Base-by-base conservation (phyloP, 2,113 vertebrate genomes). In the Arothron firmamentum region DNA sequence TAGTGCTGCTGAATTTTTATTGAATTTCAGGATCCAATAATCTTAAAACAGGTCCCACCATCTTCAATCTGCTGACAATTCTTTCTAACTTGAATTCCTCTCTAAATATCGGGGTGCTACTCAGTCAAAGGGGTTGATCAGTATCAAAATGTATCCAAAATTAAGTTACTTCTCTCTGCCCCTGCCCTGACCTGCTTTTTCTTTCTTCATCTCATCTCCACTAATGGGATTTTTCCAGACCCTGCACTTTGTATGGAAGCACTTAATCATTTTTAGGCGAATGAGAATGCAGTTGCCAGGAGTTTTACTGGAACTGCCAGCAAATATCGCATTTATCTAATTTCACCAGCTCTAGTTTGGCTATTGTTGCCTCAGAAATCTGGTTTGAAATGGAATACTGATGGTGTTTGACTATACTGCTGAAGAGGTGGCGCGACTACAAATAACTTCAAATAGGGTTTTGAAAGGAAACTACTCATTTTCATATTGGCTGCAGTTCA, bases 81-180 rank as follows among this genome's bases (percentile, higher is more conserved):
- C 2, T 28, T 28, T 28, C 25, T 28, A 28, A 28, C 34, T 38
- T 12, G 12, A 12, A 38, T 38, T 9, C 8, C 11, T 38, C 34
- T 38, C 34, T 38, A 62, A 56, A 57, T 21, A 57, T 13, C 14
- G n/a, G n/a, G 56, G 49, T 19, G 47, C 28, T 54, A 31, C 60
- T 70, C 45, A 49, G 12, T 20, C 1, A 2, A 0, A 4, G 12
- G 1, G 54, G 38, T 71, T 68, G 47, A 53, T 62, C 59, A 62
- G 45, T 7, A 49, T 71, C 63, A 62, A 65, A 56, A 82, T 79
- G 60, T 56, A 53, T 68, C 47, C 20, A 15, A 68, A 77, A 74
- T 79, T 53, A 59, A 59, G 61, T 79, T 74, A 79, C 51, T 62
- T 56, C 3, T 23, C 21, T 73, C 41, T 82, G 59, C 62, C 62